These are phyloP conservation scores for Orchesellides sinensis DNA, from an alignment of 2,888 invertebrate genomes.

Conservation along the genomic window DNA sequence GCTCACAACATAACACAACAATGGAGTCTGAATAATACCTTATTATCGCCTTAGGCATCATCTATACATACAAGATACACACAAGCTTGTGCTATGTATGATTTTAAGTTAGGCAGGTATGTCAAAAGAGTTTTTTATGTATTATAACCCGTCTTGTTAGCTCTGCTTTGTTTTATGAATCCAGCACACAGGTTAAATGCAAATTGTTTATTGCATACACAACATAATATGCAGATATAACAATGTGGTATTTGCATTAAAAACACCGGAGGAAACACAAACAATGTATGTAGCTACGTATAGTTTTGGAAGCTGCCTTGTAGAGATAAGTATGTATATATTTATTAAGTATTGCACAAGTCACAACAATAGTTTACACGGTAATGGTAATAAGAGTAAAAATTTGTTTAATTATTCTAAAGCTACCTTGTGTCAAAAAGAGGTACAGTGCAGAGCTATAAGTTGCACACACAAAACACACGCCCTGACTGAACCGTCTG, in stretches of 20 bases:
- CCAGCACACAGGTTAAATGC: neutral
- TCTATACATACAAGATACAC: neutral
- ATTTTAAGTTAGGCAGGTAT: neutral
- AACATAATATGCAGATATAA: neutral
- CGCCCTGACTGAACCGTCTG: conserved; percentile 62
- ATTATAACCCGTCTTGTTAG: neutral
- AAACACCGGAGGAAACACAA: conserved; percentile 5
- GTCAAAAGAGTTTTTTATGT: neutral
- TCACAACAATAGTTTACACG: neutral
- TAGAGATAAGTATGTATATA: neutral
- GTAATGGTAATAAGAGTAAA: neutral
- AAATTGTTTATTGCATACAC: neutral
- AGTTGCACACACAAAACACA: conserved; percentile 55
- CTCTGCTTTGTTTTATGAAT: neutral
- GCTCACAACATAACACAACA: conserved; percentile 25
- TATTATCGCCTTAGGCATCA: conserved; percentile 44
- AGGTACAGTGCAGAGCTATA: conserved; percentile 21
- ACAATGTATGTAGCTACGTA: no score
- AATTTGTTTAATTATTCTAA: conserved; percentile 17
- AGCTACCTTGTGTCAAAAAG: conserved; percentile 26
- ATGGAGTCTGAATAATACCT: conserved; percentile 24
- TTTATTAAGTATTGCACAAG: no score
- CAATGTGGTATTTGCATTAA: neutral
- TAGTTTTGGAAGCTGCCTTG: neutral
- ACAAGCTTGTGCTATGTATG: no score